Evolutionary conservation across 2,888 invertebrate genomes (phyloP).

Genomic region (Acanthacorydalis orientalis): DNA sequence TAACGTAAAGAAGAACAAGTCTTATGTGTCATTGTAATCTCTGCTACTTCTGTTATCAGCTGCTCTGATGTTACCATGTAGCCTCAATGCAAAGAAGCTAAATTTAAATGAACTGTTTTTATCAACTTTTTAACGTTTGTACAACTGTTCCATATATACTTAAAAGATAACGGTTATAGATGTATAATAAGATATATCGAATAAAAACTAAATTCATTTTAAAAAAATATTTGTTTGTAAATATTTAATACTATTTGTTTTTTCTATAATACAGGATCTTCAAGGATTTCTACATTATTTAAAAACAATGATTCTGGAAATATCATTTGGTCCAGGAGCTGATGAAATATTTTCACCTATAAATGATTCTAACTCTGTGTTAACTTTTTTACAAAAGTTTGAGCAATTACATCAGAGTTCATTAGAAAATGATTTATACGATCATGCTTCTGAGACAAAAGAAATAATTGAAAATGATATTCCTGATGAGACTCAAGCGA

Average conservation of each 20-base stretch:
- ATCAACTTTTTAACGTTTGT: too few relatives aligned
- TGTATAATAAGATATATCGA: too few relatives aligned
- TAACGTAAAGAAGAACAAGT: too few relatives aligned
- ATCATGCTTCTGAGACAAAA: not conserved
- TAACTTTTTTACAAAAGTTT: not conserved
- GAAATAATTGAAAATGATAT: not conserved
- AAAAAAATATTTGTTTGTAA: not conserved
- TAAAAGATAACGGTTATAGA: too few relatives aligned
- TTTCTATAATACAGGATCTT: constrained; percentile 15
- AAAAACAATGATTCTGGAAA: constrained; percentile 22
- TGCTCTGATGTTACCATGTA: too few relatives aligned
- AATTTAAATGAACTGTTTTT: too few relatives aligned
- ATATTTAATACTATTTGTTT: not conserved
- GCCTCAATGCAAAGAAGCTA: too few relatives aligned
- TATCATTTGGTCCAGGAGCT: constrained; percentile 26
- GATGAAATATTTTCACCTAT: constrained; percentile 25
- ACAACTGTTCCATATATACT: too few relatives aligned
- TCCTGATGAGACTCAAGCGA: too few relatives aligned
- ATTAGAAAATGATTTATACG: not conserved
- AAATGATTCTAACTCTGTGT: not conserved
- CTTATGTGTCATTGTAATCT: too few relatives aligned
- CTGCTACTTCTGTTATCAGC: too few relatives aligned
- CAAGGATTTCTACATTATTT: constrained; percentile 24
- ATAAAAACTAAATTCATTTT: too few relatives aligned
- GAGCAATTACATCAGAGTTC: not conserved